These are phyloP conservation scores for Xiphophorus maculatus DNA, from an alignment of 2,113 vertebrate species.

Conservation along the genomic window DNA sequence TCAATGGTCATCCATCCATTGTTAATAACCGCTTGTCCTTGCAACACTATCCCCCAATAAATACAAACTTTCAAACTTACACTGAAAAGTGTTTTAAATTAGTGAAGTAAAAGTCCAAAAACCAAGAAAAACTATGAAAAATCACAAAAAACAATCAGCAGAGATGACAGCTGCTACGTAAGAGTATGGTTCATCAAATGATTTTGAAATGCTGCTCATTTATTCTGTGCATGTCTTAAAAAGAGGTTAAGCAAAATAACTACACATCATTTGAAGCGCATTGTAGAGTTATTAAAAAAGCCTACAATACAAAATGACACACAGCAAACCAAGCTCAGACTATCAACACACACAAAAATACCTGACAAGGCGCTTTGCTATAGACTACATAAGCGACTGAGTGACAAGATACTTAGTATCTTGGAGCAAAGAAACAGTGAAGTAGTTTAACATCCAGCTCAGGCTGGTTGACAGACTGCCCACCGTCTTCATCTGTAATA, in stretches of 20 bases:
- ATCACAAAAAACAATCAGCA: neutral
- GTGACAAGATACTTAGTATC: neutral
- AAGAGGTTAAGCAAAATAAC: neutral
- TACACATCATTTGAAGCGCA: neutral
- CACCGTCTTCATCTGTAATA: too few relatives aligned
- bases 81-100: neutral
- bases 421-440: neutral
- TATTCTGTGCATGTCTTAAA: neutral
- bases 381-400: neutral
- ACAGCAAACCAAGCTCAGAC: neutral
- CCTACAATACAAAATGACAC: neutral
- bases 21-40: too few relatives aligned
- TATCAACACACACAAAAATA: neutral
- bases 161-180: neutral
- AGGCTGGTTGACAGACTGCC: neutral
- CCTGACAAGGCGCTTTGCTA: neutral
- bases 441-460: neutral
- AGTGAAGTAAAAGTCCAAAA: constrained; percentile 1
- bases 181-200: neutral
- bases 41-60: neutral
- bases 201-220: neutral
- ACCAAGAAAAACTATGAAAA: neutral
- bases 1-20: neutral
- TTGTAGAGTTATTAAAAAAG: neutral
- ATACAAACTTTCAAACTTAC: neutral